Base-by-base conservation (phyloP, 2,113 vertebrate species). In the Aegotheles bennettii region DNA sequence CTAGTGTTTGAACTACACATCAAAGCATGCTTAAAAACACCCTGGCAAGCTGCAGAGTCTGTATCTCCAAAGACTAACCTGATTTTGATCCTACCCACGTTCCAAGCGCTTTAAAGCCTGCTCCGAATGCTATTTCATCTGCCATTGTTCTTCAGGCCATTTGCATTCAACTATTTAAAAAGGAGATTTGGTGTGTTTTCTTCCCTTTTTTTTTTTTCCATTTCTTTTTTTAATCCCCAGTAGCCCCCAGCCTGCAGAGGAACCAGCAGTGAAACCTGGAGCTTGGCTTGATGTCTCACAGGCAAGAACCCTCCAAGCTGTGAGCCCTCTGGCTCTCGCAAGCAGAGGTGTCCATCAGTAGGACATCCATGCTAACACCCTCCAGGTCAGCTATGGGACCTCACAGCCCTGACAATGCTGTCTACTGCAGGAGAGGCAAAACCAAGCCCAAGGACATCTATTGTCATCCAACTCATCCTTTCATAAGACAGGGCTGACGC, bases 1-100 rank as follows among this genome's bases (percentile, higher is more conserved):
- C 90, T 95, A 70, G 59, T 95, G 88, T 96, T 96, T 97, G 95
- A 97, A 97, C 94, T 91, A 87, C 90, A 96, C 96, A 94, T 96
- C 96, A 97, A 97, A 97, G 97, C 85, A 54, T 67, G 82, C 95
- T 96, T 96, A 84, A 94, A 97, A 96, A 93, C 93, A 95, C 69
- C 40, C 89, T 89, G 94, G 95, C 93, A 97, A 95, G 91, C 94
- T 91, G 90, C 92, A 94, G 82, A 85, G 89, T 89, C 87, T 93
- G 90, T 86, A 95, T 95, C 88, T 95, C 94, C 89, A 94, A 95
- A 96, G 85, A 92, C 92, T 94, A 96, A 95, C 94, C 94, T 94
- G 96, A 97, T 96, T 95, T 96, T 87, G 92, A 97, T 94, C 94
- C 94, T 95, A 94, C 83, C 81, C 93, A 97, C 87, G 85, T 94